A percentile compares a stretch with the other conserved stretches of the same genome.
Evolutionary conservation across 2,888 invertebrate genomes (phyloP).

Genomic region (Caenorhabditis imperialis): DNA sequence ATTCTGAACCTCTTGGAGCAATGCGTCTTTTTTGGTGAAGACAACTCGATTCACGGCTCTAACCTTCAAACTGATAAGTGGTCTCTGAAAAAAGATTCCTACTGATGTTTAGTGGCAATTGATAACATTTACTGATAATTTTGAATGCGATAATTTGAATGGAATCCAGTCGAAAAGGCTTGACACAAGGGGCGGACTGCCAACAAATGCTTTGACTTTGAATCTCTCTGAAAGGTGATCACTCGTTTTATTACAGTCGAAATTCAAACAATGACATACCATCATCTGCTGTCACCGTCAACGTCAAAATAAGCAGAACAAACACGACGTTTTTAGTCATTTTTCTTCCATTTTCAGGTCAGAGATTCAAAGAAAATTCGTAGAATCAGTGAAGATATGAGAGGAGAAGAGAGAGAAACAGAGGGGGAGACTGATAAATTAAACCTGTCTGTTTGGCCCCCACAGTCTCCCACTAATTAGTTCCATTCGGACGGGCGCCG

Average conservation of each 20-base stretch:
- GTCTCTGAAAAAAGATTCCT: conserved; percentile 21
- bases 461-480: conserved; percentile 43
- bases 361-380: conserved; percentile 11
- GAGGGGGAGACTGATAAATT: conserved; percentile 26
- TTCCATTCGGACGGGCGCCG: conserved; percentile 7
- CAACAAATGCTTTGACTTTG: conserved; percentile 21
- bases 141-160: conserved; percentile 12
- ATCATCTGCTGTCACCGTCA: conserved; percentile 14
- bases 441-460: conserved; percentile 30
- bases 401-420: conserved; percentile 27
- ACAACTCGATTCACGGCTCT: conserved; percentile 38
- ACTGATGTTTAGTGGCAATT: neutral
- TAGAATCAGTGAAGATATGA: conserved; percentile 14
- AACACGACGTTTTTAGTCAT: conserved; percentile 26
- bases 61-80: conserved; percentile 35
- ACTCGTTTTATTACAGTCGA: too few relatives aligned
- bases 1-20: conserved; percentile 31
- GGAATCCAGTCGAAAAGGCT: conserved; percentile 40
- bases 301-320: conserved; percentile 17
- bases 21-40: conserved; percentile 43
- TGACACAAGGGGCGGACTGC: conserved; percentile 11
- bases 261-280: too few relatives aligned
- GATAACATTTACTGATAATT: conserved; percentile 5
- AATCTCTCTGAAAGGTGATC: conserved; percentile 22
- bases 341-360: conserved; percentile 39